Base-by-base conservation (phyloP, 2,797 vertebrate species). In the Epinephelus coioides region DNA sequence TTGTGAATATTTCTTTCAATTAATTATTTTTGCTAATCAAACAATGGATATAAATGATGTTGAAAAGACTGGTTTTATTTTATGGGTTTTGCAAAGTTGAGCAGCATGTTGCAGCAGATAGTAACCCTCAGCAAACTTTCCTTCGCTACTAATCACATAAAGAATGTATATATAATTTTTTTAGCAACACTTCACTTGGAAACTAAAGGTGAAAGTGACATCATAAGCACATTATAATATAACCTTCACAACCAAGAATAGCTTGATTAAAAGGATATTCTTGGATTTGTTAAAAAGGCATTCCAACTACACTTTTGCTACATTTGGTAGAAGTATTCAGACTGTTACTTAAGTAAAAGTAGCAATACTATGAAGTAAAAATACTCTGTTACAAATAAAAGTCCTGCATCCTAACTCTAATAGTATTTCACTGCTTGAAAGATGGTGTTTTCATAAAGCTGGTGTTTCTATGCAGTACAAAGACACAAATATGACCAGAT, bases 1-100 rank as follows among this genome's bases (percentile, higher is more conserved):
- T 61, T 87, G 73, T 89, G 76, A 76, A 80, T 82, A 77, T 85
- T 82, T 75, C 65, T 89, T 73, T 78, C 69, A 69, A 83, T 78
- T 67, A n/a, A 85, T 82, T 65, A 70, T 67, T 77, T 43, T 83
- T 81, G 34, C 76, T 79, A 86, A 91, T 91, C 78, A 88, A 82
- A 85, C 70, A 60, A 57, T 55, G 47, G 53, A 25, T 56, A 11
- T 40, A 14, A 34, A 21, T 70, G 66, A 44, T 43, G 46, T 62
- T 60, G 5, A 67, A 3, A 43, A 61, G 43, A 1, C 9, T 69
- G 59, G 6, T 81, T 59, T 63, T 30, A n/a, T 54, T 63, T 43
- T 34, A 38, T 68, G 43, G n/a, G 21, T 69, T 81, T 69, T 76
- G 68, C 43, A 51, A 21, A 27, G 79, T 49, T 71, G 60, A 72